A percentile compares a stretch with the other conserved stretches of the same genome.
Conservation (phyloP, 2,797 vertebrate species). For the Platyrinchus mystaceus region DNA sequence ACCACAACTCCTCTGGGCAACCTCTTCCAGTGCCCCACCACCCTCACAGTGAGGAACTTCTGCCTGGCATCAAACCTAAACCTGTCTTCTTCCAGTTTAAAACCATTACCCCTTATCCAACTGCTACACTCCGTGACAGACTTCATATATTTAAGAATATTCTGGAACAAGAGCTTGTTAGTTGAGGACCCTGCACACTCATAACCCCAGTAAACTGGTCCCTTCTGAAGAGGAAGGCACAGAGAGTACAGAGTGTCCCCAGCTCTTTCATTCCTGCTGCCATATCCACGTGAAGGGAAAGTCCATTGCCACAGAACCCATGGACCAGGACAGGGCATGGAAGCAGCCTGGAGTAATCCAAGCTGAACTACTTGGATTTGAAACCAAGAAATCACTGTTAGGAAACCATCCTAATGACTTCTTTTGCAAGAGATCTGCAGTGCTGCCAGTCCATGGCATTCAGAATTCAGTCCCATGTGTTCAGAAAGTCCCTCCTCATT, state of each 20-base stretch:
- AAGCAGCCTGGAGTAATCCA: background rate
- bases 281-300: background rate
- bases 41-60: background rate
- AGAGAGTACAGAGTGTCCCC: fast-evolving
- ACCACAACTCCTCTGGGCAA: background rate
- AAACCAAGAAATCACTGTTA: background rate
- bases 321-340: background rate
- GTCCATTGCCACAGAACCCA: background rate
- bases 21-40: background rate
- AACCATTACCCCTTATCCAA: background rate
- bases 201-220: background rate
- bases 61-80: background rate
- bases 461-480: background rate
- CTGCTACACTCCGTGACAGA: background rate
- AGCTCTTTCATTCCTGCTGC: background rate
- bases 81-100: background rate
- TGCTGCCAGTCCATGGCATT: background rate
- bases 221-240: background rate
- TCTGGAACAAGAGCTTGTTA: background rate
- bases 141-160: background rate
- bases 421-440: background rate
- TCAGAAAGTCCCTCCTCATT: background rate
- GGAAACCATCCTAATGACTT: background rate
- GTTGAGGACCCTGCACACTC: background rate
- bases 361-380: background rate